Base-by-base conservation (phyloP, 1,140 invertebrate species). In the Carposina sasakii region DNA sequence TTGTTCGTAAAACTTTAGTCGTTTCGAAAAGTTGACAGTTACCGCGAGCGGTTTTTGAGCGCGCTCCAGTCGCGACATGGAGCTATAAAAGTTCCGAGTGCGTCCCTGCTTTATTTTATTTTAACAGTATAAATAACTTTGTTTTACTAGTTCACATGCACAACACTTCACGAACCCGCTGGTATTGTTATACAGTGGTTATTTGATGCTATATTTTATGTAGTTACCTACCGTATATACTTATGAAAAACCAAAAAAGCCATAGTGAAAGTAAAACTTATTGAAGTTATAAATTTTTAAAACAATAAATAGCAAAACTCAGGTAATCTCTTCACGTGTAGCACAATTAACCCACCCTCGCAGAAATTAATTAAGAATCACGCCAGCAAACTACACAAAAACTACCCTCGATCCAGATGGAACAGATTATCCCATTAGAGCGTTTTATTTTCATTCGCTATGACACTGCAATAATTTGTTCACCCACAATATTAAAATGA, bases 391-490 rank as follows among this genome's bases (percentile, higher is more conserved):
- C 52, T 53, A 59, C 49, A 67, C 54, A 70, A 73, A 71, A 76
- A 81, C 60, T 60, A 66, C 62, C 61, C 60, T 21, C 22, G 52
- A 51, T 61, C 67, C 71, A 76, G 71, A 75, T 81, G 77, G 52
- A 69, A 59, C 56, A 64, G 62, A 71, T 69, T 68, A 73, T 66
- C 63, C 57, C 65, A 75, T 75, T 76, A 70, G 60, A 68, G 13
- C 54, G 54, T 62, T 72, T 70, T 70, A 69, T 63, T 71, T 72
- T 75, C 64, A 69, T 68, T 65, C 58, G 57, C 60, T 72, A 77
- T 76, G 74, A 79, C 67, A 70, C 44, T 65, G 69, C 74, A 73
- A 72, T 81, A 81, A 81, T 83, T 76, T 67, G 71, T 75, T 72
- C 70, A 76, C 75, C 65, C 66, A 71, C 69, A 66, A 71, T 67